A percentile compares a stretch with the other conserved stretches of the same genome.
Conservation (phyloP, 2,797 vertebrate genomes). For the Coregonus ussuriensis region DNA sequence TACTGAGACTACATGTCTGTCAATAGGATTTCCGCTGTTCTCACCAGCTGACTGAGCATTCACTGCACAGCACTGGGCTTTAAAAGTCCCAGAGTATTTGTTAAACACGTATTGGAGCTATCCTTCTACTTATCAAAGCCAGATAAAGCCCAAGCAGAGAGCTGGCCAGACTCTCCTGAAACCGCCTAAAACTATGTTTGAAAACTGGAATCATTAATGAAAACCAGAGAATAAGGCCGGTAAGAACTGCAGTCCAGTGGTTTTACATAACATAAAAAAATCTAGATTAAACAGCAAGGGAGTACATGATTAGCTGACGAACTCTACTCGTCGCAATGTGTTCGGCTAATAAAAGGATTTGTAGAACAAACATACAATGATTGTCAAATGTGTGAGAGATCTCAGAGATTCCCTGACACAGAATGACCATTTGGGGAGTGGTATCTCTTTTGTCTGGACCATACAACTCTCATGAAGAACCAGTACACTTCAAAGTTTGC, state of each 20-base stretch:
- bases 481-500: no score
- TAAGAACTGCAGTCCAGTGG: background rate
- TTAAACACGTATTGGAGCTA: background rate
- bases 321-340: background rate
- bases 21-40: background rate
- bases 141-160: background rate
- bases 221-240: background rate
- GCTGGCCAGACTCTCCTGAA: background rate
- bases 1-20: background rate
- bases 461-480: no score
- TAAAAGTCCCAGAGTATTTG: background rate
- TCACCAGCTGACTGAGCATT: background rate
- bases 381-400: no score
- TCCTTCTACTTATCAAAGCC: background rate
- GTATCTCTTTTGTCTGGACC: no score
- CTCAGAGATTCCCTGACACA: background rate
- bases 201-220: background rate
- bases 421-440: background rate
- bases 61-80: background rate
- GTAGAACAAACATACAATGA: background rate
- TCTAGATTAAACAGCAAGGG: background rate
- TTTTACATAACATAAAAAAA: no score
- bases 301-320: background rate
- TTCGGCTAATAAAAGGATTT: background rate
- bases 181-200: background rate